A percentile compares a stretch with the other conserved stretches of the same genome.
Conservation (phyloP, 1,140 invertebrate genomes). For the Halictus rubicundus region DNA sequence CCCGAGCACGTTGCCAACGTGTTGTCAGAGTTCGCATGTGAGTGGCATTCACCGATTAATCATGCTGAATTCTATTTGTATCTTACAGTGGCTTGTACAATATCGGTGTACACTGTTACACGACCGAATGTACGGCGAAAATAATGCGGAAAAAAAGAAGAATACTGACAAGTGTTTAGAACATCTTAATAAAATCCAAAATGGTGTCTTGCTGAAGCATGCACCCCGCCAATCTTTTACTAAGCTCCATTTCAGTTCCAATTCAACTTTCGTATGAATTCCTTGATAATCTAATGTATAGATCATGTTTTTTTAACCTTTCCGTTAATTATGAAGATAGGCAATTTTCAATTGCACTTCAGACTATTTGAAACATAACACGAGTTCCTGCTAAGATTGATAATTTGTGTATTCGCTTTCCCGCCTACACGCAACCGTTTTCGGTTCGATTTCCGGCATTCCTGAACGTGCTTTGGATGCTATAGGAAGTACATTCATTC, state of each 20-base stretch:
- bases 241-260: not conserved
- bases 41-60: not conserved
- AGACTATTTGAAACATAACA: not conserved
- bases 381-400: not conserved
- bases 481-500: not conserved
- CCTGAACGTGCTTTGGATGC: not conserved
- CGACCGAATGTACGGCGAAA: not conserved
- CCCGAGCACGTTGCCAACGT: constrained; percentile 72
- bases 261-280: not conserved
- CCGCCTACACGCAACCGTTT: constrained; percentile 52
- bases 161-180: constrained; percentile 56
- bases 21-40: constrained; percentile 67
- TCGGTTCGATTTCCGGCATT: constrained; percentile 33
- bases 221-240: constrained; percentile 44
- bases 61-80: not conserved
- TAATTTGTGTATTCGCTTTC: constrained; percentile 48
- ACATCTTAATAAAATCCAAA: constrained; percentile 61
- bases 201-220: constrained; percentile 61
- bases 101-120: not conserved
- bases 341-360: not conserved
- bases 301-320: not conserved
- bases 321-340: not conserved
- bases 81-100: not conserved
- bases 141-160: not conserved
- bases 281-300: not conserved